Base-by-base conservation (phyloP, 2,888 invertebrate species). In the Trypoxylon attenuatum region DNA sequence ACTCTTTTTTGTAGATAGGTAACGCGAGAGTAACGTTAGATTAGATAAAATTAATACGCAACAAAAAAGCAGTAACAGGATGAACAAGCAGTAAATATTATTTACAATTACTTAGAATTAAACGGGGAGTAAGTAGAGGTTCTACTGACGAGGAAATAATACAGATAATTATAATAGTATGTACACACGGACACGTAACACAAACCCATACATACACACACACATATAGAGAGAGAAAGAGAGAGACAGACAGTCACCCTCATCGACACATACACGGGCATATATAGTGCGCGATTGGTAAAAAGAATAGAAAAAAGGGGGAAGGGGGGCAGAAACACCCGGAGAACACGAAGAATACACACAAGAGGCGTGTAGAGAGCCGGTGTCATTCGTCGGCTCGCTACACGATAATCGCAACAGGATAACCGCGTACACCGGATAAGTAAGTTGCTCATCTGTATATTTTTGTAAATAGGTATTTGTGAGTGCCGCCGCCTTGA, bases 391-490 rank as follows among this genome's bases (percentile, higher is more conserved):
- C 15, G 19, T 16, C 6, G 47, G 18, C 39, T 43, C 33, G 45
- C 42, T 49, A 55, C 57, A 59, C 63, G 60, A 33, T 43, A 57
- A 59, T 59, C 54, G 60, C 63, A 25, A 50, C 13, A 43, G 13
- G 50, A 23, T 39, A 19, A 56, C 56, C 57, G 39, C 42, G 46
- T 66, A 71, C 69, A 73, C 77, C 76, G 76, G 65, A 81, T 71
- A 81, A 80, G 81, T 81, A 80, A 85, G 83, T 86, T 86, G 86
- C 85, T 86, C 85, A 85, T 81, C 82, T 86, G 84, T 86, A 86
- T 86, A 86, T 86, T 86, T 86, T 86, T 86, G 86, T 86, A 86
- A 86, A 83, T 83, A 83, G 81, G 77, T 83, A 82, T 83, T 77
- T 82, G 82, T 79, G 82, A 83, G 79, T 82, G 83, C 82, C 78